Percentiles rank a stretch among this genome's conserved stretches.
Evolutionary conservation across 2,113 vertebrate genomes (phyloP).

Genomic region (Eptesicus fuscus): DNA sequence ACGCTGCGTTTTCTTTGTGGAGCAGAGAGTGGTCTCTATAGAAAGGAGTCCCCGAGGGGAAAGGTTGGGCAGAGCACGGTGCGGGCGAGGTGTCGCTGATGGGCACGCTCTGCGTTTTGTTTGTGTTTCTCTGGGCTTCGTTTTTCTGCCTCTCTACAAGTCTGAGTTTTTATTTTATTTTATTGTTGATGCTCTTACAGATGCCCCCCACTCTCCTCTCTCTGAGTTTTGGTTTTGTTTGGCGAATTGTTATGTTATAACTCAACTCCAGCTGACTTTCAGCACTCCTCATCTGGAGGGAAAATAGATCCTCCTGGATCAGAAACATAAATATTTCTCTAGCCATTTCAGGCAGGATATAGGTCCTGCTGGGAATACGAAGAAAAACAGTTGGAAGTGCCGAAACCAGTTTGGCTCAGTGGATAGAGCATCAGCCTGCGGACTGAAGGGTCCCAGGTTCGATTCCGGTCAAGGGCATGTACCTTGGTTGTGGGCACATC

Average conservation of each 20-base stretch:
- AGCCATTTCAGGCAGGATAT: neutral
- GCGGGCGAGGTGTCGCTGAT: slow-evolving; percentile 18
- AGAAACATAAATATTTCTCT: neutral
- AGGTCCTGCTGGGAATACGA: neutral
- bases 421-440: no score
- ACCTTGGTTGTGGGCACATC: no score
- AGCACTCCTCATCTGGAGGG: neutral
- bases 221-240: neutral
- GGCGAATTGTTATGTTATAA: neutral
- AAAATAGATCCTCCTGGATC: neutral
- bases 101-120: slow-evolving; percentile 10
- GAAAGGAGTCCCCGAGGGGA: slow-evolving; percentile 55
- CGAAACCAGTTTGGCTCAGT: no score
- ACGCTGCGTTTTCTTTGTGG: slow-evolving; percentile 60
- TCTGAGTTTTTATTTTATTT: neutral
- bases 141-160: neutral
- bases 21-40: slow-evolving; percentile 59
- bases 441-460: no score
- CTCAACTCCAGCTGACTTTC: slow-evolving; percentile 38
- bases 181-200: neutral
- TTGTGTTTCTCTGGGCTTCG: slow-evolving; percentile 52
- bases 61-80: neutral
- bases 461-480: no score
- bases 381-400: neutral
- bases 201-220: no score